Percentiles rank a stretch among this genome's conserved stretches.
Evolutionary conservation across 2,113 vertebrate species (phyloP).

Genomic region (Megatriorchis doriae): DNA sequence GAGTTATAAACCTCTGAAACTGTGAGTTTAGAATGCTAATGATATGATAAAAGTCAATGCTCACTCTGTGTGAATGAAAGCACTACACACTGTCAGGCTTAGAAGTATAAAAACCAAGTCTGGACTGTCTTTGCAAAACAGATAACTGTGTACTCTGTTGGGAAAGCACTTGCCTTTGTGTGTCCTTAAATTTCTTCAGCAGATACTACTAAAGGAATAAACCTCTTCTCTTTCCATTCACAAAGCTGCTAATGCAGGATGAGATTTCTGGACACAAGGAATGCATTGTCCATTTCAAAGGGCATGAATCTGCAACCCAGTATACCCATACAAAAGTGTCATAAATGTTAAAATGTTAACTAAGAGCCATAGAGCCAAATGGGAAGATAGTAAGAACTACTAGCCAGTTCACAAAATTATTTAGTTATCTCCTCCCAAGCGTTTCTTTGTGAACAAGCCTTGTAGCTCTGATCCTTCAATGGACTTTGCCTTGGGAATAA

Average conservation of each 20-base stretch:
- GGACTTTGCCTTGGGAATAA: neutral
- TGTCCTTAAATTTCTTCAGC: neutral
- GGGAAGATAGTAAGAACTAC: neutral
- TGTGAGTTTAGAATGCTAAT: conserved; percentile 39
- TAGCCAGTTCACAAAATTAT: neutral
- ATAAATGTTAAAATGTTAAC: neutral
- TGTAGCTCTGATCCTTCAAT: neutral
- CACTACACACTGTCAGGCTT: neutral
- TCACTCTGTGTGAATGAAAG: neutral
- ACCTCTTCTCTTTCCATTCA: neutral
- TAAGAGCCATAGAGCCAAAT: neutral
- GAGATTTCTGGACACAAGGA: neutral
- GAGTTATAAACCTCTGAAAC: conserved; percentile 32
- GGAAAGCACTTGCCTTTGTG: neutral
- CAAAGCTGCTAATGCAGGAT: neutral
- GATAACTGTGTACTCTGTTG: neutral
- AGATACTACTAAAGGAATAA: conserved; percentile 4
- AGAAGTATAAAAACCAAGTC: neutral
- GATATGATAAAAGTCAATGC: conserved; percentile 27
- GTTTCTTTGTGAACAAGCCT: neutral
- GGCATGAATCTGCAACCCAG: neutral
- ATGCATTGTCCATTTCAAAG: neutral
- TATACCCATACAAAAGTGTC: neutral
- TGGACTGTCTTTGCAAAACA: conserved; percentile 23
- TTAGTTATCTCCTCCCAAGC: neutral